Percentiles rank a stretch among this genome's conserved stretches.
These are phyloP conservation scores for Eublepharis macularius DNA, from an alignment of 2,113 vertebrate species.

Conservation along the genomic window DNA sequence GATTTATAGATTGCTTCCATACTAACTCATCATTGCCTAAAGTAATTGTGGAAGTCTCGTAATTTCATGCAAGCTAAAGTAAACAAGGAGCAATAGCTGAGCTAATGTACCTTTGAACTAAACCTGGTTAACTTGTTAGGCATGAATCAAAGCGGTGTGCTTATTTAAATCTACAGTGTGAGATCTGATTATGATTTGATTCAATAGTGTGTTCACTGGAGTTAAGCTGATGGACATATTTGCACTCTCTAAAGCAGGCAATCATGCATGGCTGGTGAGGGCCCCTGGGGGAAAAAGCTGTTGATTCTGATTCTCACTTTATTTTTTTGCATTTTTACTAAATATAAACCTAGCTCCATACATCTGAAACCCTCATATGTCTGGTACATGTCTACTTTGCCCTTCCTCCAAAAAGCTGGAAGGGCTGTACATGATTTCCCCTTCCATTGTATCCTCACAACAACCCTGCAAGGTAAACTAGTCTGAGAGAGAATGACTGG, in stretches of 20 bases:
- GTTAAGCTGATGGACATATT: not conserved
- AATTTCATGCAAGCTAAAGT: not conserved
- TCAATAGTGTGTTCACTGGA: not conserved
- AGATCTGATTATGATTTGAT: not conserved
- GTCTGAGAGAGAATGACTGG: too few species aligned
- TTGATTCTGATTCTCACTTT: not conserved
- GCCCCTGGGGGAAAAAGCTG: not conserved
- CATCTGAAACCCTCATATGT: too few species aligned
- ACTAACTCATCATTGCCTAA: slow-evolving; percentile 18
- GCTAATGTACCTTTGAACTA: not conserved
- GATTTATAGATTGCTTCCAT: slow-evolving; percentile 38
- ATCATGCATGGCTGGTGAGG: too few species aligned
- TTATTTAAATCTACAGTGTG: not conserved
- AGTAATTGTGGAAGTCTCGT: not conserved
- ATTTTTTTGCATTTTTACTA: not conserved
- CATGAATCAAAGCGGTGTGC: not conserved
- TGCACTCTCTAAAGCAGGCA: not conserved
- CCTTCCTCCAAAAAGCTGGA: too few species aligned
- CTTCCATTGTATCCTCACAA: too few species aligned
- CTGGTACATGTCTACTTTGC: too few species aligned
- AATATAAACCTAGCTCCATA: too few species aligned
- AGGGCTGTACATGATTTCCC: too few species aligned
- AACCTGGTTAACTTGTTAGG: not conserved
- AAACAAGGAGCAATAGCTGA: slow-evolving; percentile 1
- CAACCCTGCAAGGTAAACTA: too few species aligned